Evolutionary conservation across 2,113 vertebrate species (phyloP).

Genomic region (Rhagologus leucostigma): DNA sequence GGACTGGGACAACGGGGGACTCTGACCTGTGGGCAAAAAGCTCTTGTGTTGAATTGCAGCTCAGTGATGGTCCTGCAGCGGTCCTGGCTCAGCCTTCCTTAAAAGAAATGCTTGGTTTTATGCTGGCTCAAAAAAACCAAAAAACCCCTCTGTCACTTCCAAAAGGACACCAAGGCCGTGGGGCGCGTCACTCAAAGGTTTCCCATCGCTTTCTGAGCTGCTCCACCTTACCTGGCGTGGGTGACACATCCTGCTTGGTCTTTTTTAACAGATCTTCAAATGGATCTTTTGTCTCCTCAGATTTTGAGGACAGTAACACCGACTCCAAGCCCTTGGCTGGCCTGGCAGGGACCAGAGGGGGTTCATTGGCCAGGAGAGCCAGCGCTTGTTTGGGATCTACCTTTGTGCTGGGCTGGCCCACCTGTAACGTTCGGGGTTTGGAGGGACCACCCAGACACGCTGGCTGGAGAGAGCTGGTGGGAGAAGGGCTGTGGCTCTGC

Average conservation of each 20-base stretch:
- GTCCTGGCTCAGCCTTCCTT: background rate
- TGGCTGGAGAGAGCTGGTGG: constrained; percentile 25
- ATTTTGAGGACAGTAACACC: constrained; percentile 42
- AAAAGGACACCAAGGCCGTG: background rate
- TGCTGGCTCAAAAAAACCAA: constrained; percentile 17
- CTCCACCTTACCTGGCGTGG: constrained; percentile 81
- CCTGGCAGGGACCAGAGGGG: constrained; percentile 65
- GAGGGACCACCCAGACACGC: constrained; percentile 17
- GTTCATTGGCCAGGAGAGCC: constrained; percentile 53
- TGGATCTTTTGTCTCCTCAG: constrained; percentile 78
- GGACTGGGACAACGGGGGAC: background rate
- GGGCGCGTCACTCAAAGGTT: constrained; percentile 83
- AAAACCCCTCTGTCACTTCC: background rate
- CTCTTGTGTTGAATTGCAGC: background rate
- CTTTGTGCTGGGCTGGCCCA: constrained; percentile 66
- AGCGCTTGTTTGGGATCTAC: constrained; percentile 69
- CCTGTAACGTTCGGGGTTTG: constrained; percentile 63
- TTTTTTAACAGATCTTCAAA: constrained; percentile 90
- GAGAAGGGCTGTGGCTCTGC: constrained; percentile 47
- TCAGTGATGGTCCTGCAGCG: constrained; percentile 2
- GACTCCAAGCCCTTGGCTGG: constrained; percentile 67
- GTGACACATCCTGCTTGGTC: constrained; percentile 75
- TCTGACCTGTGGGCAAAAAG: background rate
- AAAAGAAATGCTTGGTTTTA: constrained; percentile 4
- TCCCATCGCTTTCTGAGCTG: constrained; percentile 90